phyloP scores from a whole-genome alignment of 1,140 invertebrate genomes.

The Procambarus clarkii region DNA sequence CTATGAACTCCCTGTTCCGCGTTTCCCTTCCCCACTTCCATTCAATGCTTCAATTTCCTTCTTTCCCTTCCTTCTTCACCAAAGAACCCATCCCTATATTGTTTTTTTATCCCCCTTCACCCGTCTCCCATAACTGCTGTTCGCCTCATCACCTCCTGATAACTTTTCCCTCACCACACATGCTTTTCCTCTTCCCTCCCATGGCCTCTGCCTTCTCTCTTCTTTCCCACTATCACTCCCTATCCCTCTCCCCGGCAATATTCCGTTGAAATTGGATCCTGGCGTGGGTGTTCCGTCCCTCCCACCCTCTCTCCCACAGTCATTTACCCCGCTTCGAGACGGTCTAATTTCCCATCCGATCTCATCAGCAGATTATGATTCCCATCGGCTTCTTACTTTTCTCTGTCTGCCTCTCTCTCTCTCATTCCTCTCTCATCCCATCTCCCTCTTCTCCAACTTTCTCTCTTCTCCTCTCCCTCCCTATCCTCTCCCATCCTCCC shows the following conservation, averaged over 20 bases:
- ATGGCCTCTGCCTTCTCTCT: not conserved
- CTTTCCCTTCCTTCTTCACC: not conserved
- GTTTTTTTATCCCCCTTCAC: too few species aligned
- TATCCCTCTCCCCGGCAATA: not conserved
- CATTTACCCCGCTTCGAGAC: not conserved
- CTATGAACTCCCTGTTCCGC: too few species aligned
- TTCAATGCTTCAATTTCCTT: not conserved
- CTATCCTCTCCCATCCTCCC: too few species aligned
- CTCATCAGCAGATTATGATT: not conserved
- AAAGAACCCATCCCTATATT: too few species aligned
- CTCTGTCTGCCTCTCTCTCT: constrained; percentile 5
- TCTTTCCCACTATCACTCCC: not conserved
- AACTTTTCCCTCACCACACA: too few species aligned
- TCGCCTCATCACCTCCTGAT: too few species aligned
- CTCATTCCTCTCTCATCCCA: not conserved
- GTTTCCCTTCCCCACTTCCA: too few species aligned
- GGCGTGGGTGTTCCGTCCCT: not conserved
- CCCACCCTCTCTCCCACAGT: not conserved
- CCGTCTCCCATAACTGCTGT: not conserved
- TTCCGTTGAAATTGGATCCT: not conserved
- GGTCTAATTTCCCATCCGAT: not conserved
- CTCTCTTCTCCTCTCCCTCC: too few species aligned
- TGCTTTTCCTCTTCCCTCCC: not conserved
- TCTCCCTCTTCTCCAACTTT: too few species aligned
- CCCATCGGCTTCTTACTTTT: not conserved